Evolutionary conservation across 2,113 vertebrate genomes (phyloP).

Genomic region (Anthoscopus minutus): DNA sequence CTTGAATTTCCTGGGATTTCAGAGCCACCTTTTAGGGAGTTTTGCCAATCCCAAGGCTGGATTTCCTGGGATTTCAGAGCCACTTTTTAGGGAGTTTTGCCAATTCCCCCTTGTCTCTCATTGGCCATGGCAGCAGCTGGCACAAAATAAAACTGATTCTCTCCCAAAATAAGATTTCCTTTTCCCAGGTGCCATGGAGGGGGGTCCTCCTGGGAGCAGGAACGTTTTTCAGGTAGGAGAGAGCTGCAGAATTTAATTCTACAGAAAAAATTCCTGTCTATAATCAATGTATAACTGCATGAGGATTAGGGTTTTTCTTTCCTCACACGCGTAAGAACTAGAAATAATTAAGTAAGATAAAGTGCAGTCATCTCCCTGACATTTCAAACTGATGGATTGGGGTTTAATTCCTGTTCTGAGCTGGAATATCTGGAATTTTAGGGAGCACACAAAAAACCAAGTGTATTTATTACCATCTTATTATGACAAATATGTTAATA

Average conservation of each 20-base stretch:
- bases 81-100: constrained; percentile 27
- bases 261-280: background rate
- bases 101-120: constrained; percentile 50
- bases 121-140: constrained; percentile 72
- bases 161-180: constrained; percentile 52
- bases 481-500: background rate
- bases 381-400: background rate
- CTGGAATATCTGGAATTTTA: background rate
- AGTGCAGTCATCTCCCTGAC: background rate
- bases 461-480: background rate
- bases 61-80: constrained; percentile 75
- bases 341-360: background rate
- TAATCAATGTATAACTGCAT: background rate
- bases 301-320: background rate
- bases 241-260: background rate
- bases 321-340: background rate
- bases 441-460: background rate
- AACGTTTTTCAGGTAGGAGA: constrained; percentile 76
- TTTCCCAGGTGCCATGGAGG: constrained; percentile 63
- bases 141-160: constrained; percentile 64
- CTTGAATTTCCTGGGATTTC: background rate
- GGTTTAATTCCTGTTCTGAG: background rate
- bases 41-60: background rate
- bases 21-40: background rate
- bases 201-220: constrained; percentile 63